These are phyloP conservation scores for Vidua chalybeata DNA, from an alignment of 2,113 vertebrate genomes.

Conservation along the genomic window DNA sequence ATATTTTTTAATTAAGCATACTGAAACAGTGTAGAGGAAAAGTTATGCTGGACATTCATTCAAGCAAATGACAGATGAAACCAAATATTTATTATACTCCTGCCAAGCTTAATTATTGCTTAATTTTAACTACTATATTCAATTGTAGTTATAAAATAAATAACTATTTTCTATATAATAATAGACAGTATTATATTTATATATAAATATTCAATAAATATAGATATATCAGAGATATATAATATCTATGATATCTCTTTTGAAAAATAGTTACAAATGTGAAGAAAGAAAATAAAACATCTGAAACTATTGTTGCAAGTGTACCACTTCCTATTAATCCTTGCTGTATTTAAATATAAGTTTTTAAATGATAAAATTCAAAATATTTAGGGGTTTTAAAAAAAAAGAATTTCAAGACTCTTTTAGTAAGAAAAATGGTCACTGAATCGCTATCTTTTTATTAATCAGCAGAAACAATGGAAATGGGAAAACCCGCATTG, in stretches of 20 bases:
- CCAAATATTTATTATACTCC: not conserved
- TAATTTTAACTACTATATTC: not conserved
- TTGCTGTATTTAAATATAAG: not conserved
- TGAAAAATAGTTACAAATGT: not conserved
- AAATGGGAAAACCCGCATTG: accelerated
- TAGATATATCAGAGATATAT: not conserved
- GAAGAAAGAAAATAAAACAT: not conserved
- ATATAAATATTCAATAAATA: not conserved
- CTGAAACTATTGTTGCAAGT: not conserved
- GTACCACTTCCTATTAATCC: not conserved
- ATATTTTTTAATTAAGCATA: not conserved
- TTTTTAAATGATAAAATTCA: not conserved
- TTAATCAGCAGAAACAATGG: not conserved
- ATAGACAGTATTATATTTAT: not conserved
- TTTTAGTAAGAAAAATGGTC: not conserved
- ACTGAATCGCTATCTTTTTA: not conserved
- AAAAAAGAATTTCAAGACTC: not conserved
- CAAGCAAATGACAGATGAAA: not conserved
- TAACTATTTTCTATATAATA: not conserved
- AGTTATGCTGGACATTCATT: not conserved
- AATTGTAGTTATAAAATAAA: not conserved
- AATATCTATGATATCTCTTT: not conserved
- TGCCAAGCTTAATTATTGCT: not conserved
- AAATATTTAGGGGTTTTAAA: not conserved
- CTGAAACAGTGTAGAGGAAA: not conserved